These are phyloP conservation scores for Horisme vitalbata DNA, from an alignment of 2,888 invertebrate genomes.

Conservation along the genomic window DNA sequence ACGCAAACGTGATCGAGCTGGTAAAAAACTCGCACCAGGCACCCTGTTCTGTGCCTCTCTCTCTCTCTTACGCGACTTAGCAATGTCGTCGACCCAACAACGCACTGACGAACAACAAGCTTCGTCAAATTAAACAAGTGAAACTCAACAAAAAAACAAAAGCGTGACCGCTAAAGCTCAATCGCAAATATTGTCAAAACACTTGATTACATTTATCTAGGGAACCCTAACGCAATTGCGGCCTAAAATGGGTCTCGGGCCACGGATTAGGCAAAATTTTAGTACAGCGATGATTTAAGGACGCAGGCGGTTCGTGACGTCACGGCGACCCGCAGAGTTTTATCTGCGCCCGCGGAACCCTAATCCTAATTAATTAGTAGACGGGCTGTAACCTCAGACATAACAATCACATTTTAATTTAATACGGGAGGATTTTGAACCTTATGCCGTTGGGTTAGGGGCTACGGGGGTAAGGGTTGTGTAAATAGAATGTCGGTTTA, in stretches of 20 bases:
- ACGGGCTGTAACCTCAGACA: conserved; percentile 59
- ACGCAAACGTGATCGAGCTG: too few species aligned
- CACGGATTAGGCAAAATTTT: conserved; percentile 62
- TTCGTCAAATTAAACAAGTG: too few species aligned
- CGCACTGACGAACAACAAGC: too few species aligned
- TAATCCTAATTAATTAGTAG: conserved; percentile 77
- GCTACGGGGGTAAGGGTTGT: conserved; percentile 16
- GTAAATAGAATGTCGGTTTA: conserved; percentile 33
- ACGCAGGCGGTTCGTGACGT: conserved; percentile 32
- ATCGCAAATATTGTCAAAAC: too few species aligned
- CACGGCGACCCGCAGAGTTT: conserved; percentile 58
- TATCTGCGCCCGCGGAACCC: conserved; percentile 63
- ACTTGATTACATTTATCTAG: too few species aligned
- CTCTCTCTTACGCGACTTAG: too few species aligned
- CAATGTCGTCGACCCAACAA: too few species aligned
- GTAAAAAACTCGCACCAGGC: too few species aligned
- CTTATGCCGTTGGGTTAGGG: conserved; percentile 16
- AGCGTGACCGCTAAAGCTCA: too few species aligned
- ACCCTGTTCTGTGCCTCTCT: too few species aligned
- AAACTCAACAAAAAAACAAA: too few species aligned
- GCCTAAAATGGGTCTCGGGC: conserved; percentile 43
- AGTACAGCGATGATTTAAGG: conserved; percentile 46
- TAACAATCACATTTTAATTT: conserved; percentile 50
- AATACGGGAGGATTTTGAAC: conserved; percentile 24
- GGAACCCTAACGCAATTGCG: not conserved